Evolutionary conservation across 2,113 vertebrate genomes (phyloP), one percentile per base, ranked within the genome.

Genomic region (Ahaetulla prasina): DNA sequence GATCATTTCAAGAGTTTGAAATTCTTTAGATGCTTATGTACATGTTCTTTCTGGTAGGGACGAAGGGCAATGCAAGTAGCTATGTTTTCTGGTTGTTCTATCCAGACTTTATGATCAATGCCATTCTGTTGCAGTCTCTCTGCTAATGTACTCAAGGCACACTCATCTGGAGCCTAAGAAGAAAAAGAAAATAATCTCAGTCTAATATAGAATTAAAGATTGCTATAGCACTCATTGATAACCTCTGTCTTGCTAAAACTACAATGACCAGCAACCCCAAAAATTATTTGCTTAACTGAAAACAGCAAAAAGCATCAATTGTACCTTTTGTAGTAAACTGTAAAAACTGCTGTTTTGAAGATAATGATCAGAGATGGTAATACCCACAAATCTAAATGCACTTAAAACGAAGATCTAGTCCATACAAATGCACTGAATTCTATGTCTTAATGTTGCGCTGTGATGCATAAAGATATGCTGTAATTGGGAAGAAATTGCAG

Each of bases 61-160:
- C 98, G 97, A 74, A 99, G 97, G 0, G 99, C 99, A 90, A 99
- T 89, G 89, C 99, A 99, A 0, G 98, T 99, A 92, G 98, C 96
- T 0, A 98, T 91, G 89, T 99, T 98, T 95, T 99, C 99, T 0
- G 99, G 99, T 91, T 99, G 98, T 85, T 99, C 99, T 0, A 98
- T 95, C 99, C 99, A 99, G 1, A 99, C 95, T 25, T 98, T 97
- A 90, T 99, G 98, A 84, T 98, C 97, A 0, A 99, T 93, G 5
- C 94, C 95, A 5, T 98, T 98, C 93, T 98, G 96, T 0, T 94
- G 96, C 23, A 99, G 96, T 0, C 68, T 97, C 91, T 97, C 97
- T 0, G 98, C 98, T 50, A 99, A 96, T 0, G 85, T 80, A 0
- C 93, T 97, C 53, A 99, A 97, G 14, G 98, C 94, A 0, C 95